A percentile compares a stretch with the other conserved stretches of the same genome.
Evolutionary conservation across 2,797 vertebrate species (phyloP).

Genomic region (Siniperca undulata): DNA sequence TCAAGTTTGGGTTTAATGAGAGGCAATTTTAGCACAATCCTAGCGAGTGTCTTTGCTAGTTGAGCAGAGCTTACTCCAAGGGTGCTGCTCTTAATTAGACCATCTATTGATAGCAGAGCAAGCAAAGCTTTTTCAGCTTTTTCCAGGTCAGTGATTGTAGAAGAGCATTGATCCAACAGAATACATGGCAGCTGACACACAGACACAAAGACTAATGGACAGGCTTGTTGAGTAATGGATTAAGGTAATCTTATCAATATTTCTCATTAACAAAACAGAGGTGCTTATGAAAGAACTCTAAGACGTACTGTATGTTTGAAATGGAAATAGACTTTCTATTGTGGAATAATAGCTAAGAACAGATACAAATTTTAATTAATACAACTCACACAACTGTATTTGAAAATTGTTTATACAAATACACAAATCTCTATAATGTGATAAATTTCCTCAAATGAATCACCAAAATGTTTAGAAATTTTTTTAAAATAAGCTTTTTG

Average conservation of each 20-base stretch:
- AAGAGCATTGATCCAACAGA: constrained; percentile 81
- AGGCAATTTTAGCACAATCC: constrained; percentile 48
- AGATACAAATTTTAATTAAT: not conserved
- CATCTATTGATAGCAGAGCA: constrained; percentile 76
- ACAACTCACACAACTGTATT: not conserved
- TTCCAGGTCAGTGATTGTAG: constrained; percentile 82
- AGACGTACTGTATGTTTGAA: constrained; percentile 14
- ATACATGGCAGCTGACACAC: constrained; percentile 71
- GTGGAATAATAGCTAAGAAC: not conserved
- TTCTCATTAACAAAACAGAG: constrained; percentile 40
- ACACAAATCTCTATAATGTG: not conserved
- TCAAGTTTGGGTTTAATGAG: constrained; percentile 61
- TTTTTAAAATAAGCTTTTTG: not conserved
- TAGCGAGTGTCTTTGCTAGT: constrained; percentile 56
- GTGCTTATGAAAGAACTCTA: constrained; percentile 6
- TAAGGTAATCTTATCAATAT: constrained; percentile 41
- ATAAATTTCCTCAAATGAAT: not conserved
- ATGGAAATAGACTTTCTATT: not conserved
- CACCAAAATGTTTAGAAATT: not conserved
- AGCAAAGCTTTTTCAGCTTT: constrained; percentile 72
- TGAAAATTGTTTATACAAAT: not conserved
- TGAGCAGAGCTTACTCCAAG: constrained; percentile 57
- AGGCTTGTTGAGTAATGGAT: constrained; percentile 56
- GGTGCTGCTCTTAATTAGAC: constrained; percentile 77
- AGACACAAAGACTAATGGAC: constrained; percentile 66